phyloP scores from a whole-genome alignment of 53 echinoderm and acorn worm species.

The Pentamera pediparva region DNA sequence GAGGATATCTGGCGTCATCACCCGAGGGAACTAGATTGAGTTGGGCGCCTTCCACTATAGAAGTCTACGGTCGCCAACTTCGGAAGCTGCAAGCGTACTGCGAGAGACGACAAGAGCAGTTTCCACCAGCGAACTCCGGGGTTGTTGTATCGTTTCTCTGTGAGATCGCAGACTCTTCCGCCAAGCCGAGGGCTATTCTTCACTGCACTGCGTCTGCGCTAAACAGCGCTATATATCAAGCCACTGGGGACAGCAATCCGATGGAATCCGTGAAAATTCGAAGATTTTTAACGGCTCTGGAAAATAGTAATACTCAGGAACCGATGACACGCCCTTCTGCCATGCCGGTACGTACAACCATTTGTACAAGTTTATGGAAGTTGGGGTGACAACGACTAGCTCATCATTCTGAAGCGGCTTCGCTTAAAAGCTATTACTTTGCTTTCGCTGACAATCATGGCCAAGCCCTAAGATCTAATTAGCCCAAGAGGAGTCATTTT shows the following conservation, averaged over 20 bases:
- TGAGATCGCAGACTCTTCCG: slow-evolving; percentile 3
- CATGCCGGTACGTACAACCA: slow-evolving; percentile 39
- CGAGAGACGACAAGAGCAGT: background rate
- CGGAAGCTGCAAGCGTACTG: background rate
- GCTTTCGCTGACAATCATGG: slow-evolving; percentile 31
- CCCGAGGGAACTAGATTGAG: background rate
- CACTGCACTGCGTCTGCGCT: slow-evolving; percentile 23
- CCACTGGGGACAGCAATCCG: background rate
- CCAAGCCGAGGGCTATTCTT: slow-evolving; percentile 28
- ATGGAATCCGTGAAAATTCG: background rate
- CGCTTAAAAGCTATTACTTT: slow-evolving; percentile 38
- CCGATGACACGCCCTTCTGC: slow-evolving; percentile 37
- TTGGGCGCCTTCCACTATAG: background rate
- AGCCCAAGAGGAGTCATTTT: slow-evolving; percentile 32
- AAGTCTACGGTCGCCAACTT: background rate
- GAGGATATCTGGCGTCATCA: background rate
- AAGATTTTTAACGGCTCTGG: slow-evolving; percentile 12
- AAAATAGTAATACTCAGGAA: slow-evolving; percentile 16
- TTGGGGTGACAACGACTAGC: slow-evolving; percentile 28
- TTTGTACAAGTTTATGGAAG: slow-evolving; percentile 35
- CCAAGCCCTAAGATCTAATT: slow-evolving; percentile 38
- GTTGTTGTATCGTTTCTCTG: slow-evolving; percentile 28
- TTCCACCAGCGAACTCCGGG: background rate
- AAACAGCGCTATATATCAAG: background rate
- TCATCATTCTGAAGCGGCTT: slow-evolving; percentile 10